Conservation (phyloP, 2,797 vertebrate genomes). For the Poeciliopsis paucimaculata region DNA sequence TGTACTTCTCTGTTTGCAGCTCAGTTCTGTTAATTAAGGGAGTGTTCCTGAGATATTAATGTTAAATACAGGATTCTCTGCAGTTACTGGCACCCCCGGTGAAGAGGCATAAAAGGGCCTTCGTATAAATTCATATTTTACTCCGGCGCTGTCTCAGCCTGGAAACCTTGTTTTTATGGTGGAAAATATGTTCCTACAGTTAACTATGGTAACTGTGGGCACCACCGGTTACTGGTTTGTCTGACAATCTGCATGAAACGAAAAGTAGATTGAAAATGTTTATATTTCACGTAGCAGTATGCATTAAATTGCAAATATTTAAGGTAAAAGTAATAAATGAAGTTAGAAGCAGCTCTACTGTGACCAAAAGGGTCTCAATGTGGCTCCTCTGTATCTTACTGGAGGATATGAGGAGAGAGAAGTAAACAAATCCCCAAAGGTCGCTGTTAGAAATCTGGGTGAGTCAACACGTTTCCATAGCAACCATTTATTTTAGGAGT, state of each 20-base stretch:
- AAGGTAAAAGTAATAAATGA: not conserved
- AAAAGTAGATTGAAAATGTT: not conserved
- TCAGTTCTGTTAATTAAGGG: constrained; percentile 18
- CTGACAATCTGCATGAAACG: not conserved
- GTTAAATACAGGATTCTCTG: not conserved
- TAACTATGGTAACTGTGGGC: not conserved
- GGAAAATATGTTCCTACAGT: not conserved
- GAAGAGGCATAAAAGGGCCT: not conserved
- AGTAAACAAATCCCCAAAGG: not conserved
- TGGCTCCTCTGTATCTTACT: not conserved
- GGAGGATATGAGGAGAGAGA: not conserved
- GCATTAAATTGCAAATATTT: not conserved
- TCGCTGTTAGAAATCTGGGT: not conserved
- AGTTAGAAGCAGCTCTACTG: not conserved
- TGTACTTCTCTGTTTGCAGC: not conserved
- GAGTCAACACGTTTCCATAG: not conserved
- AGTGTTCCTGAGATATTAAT: not conserved
- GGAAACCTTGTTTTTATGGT: not conserved
- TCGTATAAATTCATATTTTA: not conserved
- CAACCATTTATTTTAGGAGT: not conserved
- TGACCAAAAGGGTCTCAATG: not conserved
- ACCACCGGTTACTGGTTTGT: not conserved
- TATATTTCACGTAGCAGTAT: not conserved
- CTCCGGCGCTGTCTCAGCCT: not conserved
- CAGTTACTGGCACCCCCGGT: not conserved